Evolutionary conservation across 92 coral and sea anemone genomes (phyloP).

Genomic region (Epizoanthus ramosus): DNA sequence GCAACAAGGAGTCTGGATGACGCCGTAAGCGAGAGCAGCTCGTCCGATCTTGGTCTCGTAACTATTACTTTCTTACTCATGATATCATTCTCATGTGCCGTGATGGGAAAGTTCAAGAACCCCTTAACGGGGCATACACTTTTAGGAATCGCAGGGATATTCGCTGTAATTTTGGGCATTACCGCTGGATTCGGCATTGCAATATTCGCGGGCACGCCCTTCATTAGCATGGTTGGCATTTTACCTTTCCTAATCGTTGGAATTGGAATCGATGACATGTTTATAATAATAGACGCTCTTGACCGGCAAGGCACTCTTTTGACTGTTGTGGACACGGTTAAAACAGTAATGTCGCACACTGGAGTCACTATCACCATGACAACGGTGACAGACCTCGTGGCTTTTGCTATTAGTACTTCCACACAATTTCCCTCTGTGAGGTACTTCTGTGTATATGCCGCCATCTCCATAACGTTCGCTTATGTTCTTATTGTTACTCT

Average conservation of each 20-base stretch:
- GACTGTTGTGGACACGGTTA: constrained; percentile 64
- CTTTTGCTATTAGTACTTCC: constrained; percentile 90
- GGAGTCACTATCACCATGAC: constrained; percentile 98
- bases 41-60: constrained; percentile 46
- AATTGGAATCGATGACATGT: constrained; percentile 92
- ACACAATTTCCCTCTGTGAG: constrained; percentile 80
- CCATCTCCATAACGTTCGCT: constrained; percentile 66
- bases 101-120: constrained; percentile 43
- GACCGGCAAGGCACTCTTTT: constrained; percentile 69
- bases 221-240: constrained; percentile 77
- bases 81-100: constrained; percentile 43
- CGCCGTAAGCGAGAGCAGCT: constrained; percentile 50
- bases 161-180: constrained; percentile 91
- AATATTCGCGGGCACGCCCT: constrained; percentile 66
- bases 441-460: constrained; percentile 87
- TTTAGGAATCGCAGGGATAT: constrained; percentile 72
- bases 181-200: constrained; percentile 82
- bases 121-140: constrained; percentile 51
- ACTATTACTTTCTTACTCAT: constrained; percentile 37
- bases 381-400: constrained; percentile 91
- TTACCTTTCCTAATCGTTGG: constrained; percentile 83
- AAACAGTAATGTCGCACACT: constrained; percentile 76
- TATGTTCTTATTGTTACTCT: constrained; percentile 78
- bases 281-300: constrained; percentile 84
- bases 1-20: constrained; percentile 50